These are phyloP conservation scores for Sarcophaga variegata DNA, from an alignment of 2,888 invertebrate species.

Conservation along the genomic window DNA sequence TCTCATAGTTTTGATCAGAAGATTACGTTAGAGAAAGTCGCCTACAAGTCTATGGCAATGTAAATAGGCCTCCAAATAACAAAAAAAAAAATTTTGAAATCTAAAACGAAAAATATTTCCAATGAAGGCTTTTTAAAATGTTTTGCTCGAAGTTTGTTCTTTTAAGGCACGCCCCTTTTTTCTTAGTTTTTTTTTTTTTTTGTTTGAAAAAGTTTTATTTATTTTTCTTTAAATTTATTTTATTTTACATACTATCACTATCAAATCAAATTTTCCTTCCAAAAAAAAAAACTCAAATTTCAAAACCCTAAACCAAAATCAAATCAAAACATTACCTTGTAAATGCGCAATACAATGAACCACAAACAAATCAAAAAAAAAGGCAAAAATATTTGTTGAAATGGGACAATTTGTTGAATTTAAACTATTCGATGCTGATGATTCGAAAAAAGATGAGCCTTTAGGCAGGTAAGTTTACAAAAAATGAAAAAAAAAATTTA, in stretches of 20 bases:
- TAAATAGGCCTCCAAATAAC: too few species aligned
- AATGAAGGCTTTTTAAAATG: slow-evolving; percentile 1
- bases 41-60: too few species aligned
- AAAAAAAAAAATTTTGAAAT: too few species aligned
- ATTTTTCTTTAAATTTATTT: slow-evolving; percentile 44
- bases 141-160: neutral
- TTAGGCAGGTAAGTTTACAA: slow-evolving; percentile 90
- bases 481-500: neutral
- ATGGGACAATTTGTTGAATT: slow-evolving; percentile 83
- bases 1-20: too few species aligned
- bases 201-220: slow-evolving; percentile 24
- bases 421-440: slow-evolving; percentile 93
- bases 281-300: neutral
- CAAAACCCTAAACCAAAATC: slow-evolving; percentile 39
- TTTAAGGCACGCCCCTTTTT: neutral
- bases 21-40: too few species aligned
- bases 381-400: slow-evolving; percentile 81
- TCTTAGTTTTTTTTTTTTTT: neutral
- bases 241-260: slow-evolving; percentile 27
- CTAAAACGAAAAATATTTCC: too few species aligned
- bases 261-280: neutral
- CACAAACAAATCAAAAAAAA: slow-evolving; percentile 66
- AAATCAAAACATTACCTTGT: slow-evolving; percentile 50
- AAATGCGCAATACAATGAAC: slow-evolving; percentile 39
- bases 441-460: slow-evolving; percentile 93